Base-by-base conservation (phyloP, 2,888 invertebrate species). In the Steinernema carpocapsae region DNA sequence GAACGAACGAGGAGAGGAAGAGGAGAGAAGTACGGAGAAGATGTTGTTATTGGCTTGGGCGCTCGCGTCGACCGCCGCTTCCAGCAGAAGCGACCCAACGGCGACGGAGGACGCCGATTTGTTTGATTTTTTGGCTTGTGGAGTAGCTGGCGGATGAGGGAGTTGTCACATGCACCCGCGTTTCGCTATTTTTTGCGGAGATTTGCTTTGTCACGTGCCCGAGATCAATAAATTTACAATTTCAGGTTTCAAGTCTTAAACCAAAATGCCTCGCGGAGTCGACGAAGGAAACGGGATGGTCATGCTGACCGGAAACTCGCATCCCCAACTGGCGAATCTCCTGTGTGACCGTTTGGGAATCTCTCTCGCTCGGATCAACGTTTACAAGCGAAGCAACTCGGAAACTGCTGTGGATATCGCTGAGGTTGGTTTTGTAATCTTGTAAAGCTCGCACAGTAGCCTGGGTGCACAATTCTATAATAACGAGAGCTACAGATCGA, bases 331-430 rank as follows among this genome's bases (percentile, higher is more conserved):
- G 17, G 64, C 74, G 12, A 43, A 77, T 52, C 56, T 77, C 22
- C 78, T 77, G 17, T 78, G 78, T 19, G 75, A 74, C 10, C 73
- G 78, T 7, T 42, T 77, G 71, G 77, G 77, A 10, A 56, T 75
- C 51, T 71, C 75, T 10, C 70, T 76, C 37, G 77, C 79, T 48
- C 75, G 76, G 29, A 79, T 79, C 22, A 78, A 48, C 51, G 77
- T 77, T 24, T 77, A 77, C 73, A 77, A 77, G 42, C 79, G 79
- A 26, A 59, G 76, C n/a, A 77, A 77, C 72, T 71, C 79, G 17
- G 77, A 77, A 37, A 77, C 77, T 17, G 76, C 46, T 42, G 77
- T 77, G 22, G 77, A 77, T 46, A 78, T 77, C 42, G 70, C 76
- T 10, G 79, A 77, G 76, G 76, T 74, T 19, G 4, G 42, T 59